Base-by-base conservation (phyloP, 2,113 vertebrate genomes). In the Sander vitreus region DNA sequence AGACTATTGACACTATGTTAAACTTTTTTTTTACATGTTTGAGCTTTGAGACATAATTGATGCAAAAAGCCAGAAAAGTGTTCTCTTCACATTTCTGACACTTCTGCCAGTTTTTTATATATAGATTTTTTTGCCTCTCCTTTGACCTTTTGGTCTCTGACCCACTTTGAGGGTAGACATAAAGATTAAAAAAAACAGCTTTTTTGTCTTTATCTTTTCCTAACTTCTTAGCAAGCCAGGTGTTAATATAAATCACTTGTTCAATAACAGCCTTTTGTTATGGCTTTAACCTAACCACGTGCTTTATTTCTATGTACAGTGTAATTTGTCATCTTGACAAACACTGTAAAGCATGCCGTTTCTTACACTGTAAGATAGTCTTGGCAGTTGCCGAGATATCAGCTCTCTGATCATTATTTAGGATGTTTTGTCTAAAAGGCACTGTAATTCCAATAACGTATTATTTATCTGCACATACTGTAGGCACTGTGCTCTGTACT, bases 401-500 rank as follows among this genome's bases (percentile, higher is more conserved):
- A 50, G 33, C 60, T 70, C 62, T 75, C 73, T 71, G 27, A 73
- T 80, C 57, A 58, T 89, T 79, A 73, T 85, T 81, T 76, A 85
- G 67, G 51, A 33, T 53, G 27, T 89, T 76, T 85, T 77, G 39
- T 75, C 58, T 84, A 67, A 78, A 84, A 82, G 70, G 53, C 64
- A 70, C 72, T 45, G 50, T 57, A 45, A 83, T 88, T 76, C 66
- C 79, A 85, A 36, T 85, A 72, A 80, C 83, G 76, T 84, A 76
- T 90, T 86, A 83, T 92, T 89, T 88, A 89, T 86, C 80, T 76
- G 69, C 73, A 68, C 79, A 43, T 53, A 43, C 39, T 43, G 39
- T 43, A 53, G 66, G 57, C 80, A 14, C 54, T 13, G 33, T n/a
- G 57, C 48, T 84, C 78, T 45, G 4, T 53, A n/a, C 63, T 19